These are phyloP conservation scores for Aplidium turbinatum DNA, from an alignment of 23 tunicate genomes.

Conservation along the genomic window DNA sequence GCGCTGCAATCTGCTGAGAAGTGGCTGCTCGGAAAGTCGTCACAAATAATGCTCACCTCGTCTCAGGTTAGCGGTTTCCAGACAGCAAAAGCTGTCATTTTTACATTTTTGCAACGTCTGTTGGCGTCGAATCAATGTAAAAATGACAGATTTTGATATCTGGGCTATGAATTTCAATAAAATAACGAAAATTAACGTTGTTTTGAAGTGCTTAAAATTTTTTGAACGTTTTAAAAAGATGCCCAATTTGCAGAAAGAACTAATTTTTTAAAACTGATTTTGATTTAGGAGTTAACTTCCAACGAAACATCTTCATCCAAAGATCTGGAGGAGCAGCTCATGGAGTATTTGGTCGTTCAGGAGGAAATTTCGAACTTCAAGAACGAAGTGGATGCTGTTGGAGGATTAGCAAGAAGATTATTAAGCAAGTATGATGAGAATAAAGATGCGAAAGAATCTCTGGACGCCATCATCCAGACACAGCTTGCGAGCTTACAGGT, in stretches of 20 bases:
- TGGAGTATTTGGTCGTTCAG: slow-evolving; percentile 53
- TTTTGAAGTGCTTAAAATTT: too few relatives aligned
- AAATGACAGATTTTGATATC: too few relatives aligned
- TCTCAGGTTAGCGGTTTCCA: slow-evolving; percentile 71
- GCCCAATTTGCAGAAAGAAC: too few relatives aligned
- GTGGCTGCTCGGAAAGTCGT: slow-evolving; percentile 80
- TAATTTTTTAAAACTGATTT: too few relatives aligned
- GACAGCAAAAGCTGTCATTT: too few relatives aligned
- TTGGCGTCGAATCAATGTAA: too few relatives aligned
- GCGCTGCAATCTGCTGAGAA: slow-evolving; percentile 85
- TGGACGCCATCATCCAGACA: slow-evolving; percentile 43
- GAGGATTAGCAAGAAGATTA: slow-evolving; percentile 28
- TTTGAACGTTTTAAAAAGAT: too few relatives aligned
- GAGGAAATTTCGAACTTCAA: slow-evolving; percentile 63
- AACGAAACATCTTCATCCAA: slow-evolving; percentile 8
- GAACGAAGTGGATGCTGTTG: slow-evolving; percentile 45
- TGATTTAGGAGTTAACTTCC: slow-evolving; percentile 7
- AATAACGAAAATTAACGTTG: too few relatives aligned
- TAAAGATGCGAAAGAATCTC: slow-evolving; percentile 19
- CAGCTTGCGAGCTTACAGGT: slow-evolving; percentile 69
- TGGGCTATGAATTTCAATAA: too few relatives aligned
- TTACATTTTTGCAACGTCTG: too few relatives aligned
- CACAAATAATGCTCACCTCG: slow-evolving; percentile 62
- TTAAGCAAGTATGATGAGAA: slow-evolving; percentile 61
- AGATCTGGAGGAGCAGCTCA: slow-evolving; percentile 53